Conservation (phyloP, 2,113 vertebrate genomes). For the Merops nubicus region DNA sequence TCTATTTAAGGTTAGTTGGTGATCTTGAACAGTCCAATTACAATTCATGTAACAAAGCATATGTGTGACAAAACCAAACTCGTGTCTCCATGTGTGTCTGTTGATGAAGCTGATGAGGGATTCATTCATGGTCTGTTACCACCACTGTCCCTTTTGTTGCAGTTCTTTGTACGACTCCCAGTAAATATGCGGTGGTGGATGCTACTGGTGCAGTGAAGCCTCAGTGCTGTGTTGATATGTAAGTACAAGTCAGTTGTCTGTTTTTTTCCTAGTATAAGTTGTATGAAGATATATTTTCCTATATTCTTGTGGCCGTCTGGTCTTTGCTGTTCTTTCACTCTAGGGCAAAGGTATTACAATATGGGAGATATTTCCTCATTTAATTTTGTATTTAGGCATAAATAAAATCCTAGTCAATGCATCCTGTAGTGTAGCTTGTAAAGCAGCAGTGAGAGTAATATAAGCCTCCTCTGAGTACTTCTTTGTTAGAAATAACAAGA, state of each 20-base stretch:
- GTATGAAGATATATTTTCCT: no score
- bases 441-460: not conserved
- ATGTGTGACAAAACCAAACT: not conserved
- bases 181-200: slow-evolving; percentile 95
- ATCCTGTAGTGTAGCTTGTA: not conserved
- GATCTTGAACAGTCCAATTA: slow-evolving; percentile 10
- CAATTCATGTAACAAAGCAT: not conserved
- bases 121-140: not conserved
- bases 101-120: not conserved
- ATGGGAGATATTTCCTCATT: not conserved
- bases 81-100: rapidly evolving
- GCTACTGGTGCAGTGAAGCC: slow-evolving; percentile 96
- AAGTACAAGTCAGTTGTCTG: slow-evolving; percentile 70
- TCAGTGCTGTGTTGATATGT: slow-evolving; percentile 99
- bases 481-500: not conserved
- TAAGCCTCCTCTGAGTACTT: not conserved
- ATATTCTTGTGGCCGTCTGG: not conserved
- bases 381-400: not conserved
- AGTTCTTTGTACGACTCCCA: slow-evolving; percentile 99
- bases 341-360: not conserved
- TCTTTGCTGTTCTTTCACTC: not conserved
- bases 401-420: not conserved
- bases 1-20: slow-evolving; percentile 52
- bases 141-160: slow-evolving; percentile 58
- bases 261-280: no score